Evolutionary conservation across 1,140 invertebrate species (phyloP), one percentile per base, ranked within the genome.

Genomic region (Achroia grisella): DNA sequence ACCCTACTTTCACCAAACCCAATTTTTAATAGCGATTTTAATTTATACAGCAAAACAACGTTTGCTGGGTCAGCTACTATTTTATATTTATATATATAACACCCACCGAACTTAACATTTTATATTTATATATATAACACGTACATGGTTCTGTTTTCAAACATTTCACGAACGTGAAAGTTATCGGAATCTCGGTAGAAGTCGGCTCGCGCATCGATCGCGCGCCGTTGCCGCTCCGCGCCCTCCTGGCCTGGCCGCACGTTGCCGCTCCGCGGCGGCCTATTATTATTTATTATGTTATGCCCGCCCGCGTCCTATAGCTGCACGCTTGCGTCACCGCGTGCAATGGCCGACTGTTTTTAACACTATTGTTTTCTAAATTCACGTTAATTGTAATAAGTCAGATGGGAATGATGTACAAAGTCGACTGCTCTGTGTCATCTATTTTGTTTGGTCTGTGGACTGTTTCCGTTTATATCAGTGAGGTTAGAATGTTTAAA

Each of bases 141-240:
- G n/a, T n/a, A n/a, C n/a, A n/a, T n/a, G n/a, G n/a, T n/a, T n/a
- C n/a, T n/a, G n/a, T n/a, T n/a, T n/a, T n/a, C n/a, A n/a, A n/a
- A n/a, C n/a, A n/a, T n/a, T n/a, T n/a, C n/a, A n/a, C n/a, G n/a
- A 44, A 51, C 44, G 42, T 37, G 48, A 44, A 41, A 34, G 15
- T 17, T 27, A 15, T 29, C 62, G 58, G 58, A 58, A 62, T 56
- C 53, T 56, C 48, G 46, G 43, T 47, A 33, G 41, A 44, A 39
- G 52, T 56, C 54, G 31, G 58, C 47, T 59, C 57, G 28, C 12
- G 32, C 39, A 39, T 36, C 39, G 45, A 48, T 48, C 39, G 50
- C 39, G 42, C 42, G 15, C 31, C 48, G 49, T 46, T 42, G 42
- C 51, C 42, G 31, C 35, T 39, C 39, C 34, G 35, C 44, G 29